Evolutionary conservation across 2,113 vertebrate genomes (phyloP).

Genomic region (Atractosteus spatula): DNA sequence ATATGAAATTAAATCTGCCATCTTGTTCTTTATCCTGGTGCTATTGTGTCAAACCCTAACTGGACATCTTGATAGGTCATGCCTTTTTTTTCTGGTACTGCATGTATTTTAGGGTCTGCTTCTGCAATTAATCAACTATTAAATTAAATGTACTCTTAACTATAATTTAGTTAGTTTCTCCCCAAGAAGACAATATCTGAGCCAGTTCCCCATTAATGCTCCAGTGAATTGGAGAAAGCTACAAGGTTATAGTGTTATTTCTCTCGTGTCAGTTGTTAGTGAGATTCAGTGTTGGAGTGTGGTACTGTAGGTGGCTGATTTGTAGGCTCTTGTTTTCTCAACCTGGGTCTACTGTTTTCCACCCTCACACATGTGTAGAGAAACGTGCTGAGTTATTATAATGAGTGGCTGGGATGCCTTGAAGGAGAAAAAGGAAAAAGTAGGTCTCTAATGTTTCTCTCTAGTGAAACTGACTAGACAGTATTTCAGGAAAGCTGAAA

Average conservation of each 20-base stretch:
- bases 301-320: not conserved
- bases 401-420: not conserved
- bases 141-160: not conserved
- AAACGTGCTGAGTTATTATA: too few relatives aligned
- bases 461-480: not conserved
- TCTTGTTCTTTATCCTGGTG: not conserved
- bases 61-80: too few relatives aligned
- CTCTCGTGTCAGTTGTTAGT: not conserved
- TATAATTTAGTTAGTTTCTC: not conserved
- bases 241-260: not conserved
- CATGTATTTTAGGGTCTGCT: not conserved
- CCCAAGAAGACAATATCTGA: not conserved
- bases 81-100: not conserved
- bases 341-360: not conserved
- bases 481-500: not conserved
- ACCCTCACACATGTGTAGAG: too few relatives aligned
- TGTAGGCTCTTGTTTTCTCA: not conserved
- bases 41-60: too few relatives aligned
- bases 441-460: not conserved
- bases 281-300: not conserved
- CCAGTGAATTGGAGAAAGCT: too few relatives aligned
- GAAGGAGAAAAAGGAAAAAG: not conserved
- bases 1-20: not conserved
- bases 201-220: too few relatives aligned
- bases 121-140: not conserved